These are phyloP conservation scores for Ochropleura plecta DNA, from an alignment of 2,888 invertebrate species.

Conservation along the genomic window DNA sequence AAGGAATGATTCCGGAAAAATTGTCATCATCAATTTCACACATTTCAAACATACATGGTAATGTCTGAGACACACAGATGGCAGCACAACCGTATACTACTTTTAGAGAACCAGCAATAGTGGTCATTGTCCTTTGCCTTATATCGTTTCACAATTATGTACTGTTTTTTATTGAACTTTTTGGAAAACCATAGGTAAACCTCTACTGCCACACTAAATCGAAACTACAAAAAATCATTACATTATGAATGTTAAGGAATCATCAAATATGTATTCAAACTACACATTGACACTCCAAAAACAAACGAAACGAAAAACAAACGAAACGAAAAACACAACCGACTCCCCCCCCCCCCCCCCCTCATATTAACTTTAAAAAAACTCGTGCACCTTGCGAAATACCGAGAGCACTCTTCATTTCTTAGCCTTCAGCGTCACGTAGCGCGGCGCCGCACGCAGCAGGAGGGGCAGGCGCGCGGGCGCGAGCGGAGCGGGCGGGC, in stretches of 20 bases:
- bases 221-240: background rate
- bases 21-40: background rate
- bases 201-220: background rate
- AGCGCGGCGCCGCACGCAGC: constrained; percentile 72
- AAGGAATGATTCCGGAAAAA: background rate
- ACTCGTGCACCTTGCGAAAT: constrained; percentile 88
- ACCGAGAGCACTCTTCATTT: constrained; percentile 87
- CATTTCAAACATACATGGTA: background rate
- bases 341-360: constrained; percentile 42
- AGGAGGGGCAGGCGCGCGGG: constrained; percentile 35
- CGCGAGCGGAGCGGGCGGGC: too few relatives aligned
- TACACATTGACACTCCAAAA: constrained; percentile 27
- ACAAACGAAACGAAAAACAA: constrained; percentile 3
- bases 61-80: background rate
- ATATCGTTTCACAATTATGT: background rate
- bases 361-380: constrained; percentile 64
- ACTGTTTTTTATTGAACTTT: background rate
- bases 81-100: background rate
- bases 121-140: background rate
- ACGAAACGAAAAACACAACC: constrained; percentile 25
- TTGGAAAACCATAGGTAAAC: background rate
- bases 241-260: background rate
- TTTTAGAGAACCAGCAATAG: background rate
- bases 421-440: constrained; percentile 83
- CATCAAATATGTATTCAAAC: background rate